These are phyloP conservation scores for Campopleginae sp. DNA, from an alignment of 2,888 invertebrate genomes.

Conservation along the genomic window DNA sequence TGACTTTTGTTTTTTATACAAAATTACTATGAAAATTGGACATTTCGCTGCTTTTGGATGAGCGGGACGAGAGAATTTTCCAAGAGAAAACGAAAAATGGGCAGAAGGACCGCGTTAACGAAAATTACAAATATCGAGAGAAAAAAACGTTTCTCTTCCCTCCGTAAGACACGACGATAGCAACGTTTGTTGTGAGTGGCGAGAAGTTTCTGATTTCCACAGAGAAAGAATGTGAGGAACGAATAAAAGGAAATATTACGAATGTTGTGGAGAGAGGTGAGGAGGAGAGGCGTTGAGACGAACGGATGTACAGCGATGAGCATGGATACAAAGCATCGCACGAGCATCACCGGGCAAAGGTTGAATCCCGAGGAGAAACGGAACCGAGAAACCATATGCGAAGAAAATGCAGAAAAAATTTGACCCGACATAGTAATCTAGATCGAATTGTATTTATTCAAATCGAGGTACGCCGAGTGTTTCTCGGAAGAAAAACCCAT, in stretches of 20 bases:
- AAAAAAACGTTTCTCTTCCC: not conserved
- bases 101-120: not conserved
- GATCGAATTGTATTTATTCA: not conserved
- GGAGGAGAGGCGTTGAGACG: not conserved
- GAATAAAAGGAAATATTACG: not conserved
- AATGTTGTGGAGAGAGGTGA: constrained; percentile 15
- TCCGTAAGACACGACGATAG: not conserved
- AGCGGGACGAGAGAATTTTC: constrained; percentile 12
- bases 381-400: constrained; percentile 44
- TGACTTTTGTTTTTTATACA: constrained; percentile 26
- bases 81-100: not conserved
- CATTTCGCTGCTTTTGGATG: constrained; percentile 6
- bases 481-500: constrained; percentile 9
- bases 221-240: constrained; percentile 15
- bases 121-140: not conserved
- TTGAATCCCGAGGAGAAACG: constrained; percentile 12
- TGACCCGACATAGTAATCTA: not conserved
- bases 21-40: constrained; percentile 32
- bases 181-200: not conserved
- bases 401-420: constrained; percentile 41
- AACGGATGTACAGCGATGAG: constrained; percentile 34
- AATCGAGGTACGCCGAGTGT: not conserved
- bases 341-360: constrained; percentile 25
- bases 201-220: not conserved
- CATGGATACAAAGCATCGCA: constrained; percentile 63